Conservation (phyloP, 2,113 vertebrate species). For the Herpetotheres cachinnans region DNA sequence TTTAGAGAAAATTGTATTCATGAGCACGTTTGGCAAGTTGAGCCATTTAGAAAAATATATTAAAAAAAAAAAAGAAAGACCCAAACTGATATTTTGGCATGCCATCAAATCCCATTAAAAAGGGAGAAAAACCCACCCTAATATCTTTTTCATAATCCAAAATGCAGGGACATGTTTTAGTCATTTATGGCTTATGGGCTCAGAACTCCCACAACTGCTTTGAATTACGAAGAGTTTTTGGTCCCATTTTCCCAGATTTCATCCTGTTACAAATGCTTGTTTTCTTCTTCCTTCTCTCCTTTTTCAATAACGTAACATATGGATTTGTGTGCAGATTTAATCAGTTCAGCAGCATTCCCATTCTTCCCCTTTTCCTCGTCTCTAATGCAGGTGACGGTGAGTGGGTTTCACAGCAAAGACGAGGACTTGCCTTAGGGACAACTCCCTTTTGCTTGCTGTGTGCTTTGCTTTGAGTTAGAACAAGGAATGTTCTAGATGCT, state of each 20-base stretch:
- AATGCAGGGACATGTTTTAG: slow-evolving; percentile 51
- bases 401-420: not conserved
- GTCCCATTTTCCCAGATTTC: slow-evolving; percentile 38
- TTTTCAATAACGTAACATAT: not conserved
- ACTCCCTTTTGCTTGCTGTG: not conserved
- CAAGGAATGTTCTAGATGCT: not conserved
- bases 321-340: not conserved
- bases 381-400: not conserved
- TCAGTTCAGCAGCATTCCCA: not conserved
- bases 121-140: slow-evolving; percentile 33
- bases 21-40: not conserved
- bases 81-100: slow-evolving; percentile 30
- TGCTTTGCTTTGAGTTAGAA: not conserved
- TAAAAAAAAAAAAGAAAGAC: not conserved
- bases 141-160: slow-evolving; percentile 42
- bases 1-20: slow-evolving; percentile 4
- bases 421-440: not conserved
- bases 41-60: not conserved
- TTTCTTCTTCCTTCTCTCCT: slow-evolving; percentile 17
- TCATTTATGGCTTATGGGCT: slow-evolving; percentile 45
- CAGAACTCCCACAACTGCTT: slow-evolving; percentile 32
- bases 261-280: not conserved
- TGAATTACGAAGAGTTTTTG: slow-evolving; percentile 4
- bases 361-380: not conserved
- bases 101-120: slow-evolving; percentile 37